Evolutionary conservation across 2,797 vertebrate species (phyloP), one percentile per base, ranked within the genome.

Genomic region (Pteronotus mesoamericanus): DNA sequence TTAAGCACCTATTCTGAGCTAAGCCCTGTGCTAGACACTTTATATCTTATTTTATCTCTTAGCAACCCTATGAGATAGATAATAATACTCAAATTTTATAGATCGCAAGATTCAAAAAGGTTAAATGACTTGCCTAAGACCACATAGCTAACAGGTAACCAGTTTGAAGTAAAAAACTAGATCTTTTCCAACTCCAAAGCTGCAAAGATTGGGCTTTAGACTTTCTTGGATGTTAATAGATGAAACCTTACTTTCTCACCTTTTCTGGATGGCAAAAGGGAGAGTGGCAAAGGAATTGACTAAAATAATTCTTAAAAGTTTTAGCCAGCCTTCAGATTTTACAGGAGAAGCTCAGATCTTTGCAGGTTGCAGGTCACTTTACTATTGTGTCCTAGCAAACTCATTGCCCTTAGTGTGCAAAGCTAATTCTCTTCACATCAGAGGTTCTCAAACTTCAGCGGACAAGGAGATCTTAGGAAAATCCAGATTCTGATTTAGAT

Each of bases 21-120:
- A 53, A 34, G 21, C 16, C 51, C 26, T 87, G 24, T 57, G 29
- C 55, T 78, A 59, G n/a, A 71, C 26, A 78, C n/a, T 59, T 61
- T 74, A 46, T 9, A 29, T 91, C 89, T 93, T 69, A 72, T 68
- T 84, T 93, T 46, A 2, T 64, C 37, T 90, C 39, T 78, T 86
- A 78, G 34, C 19, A 85, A 29, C 66, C 15, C 37, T 86, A 15
- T 75, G 22, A 91, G 26, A 39, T 72, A 72, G 8, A 48, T 86
- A 86, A 59, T 86, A 93, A 51, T 55, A 89, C 37, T 64, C 39
- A 74, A 46, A 53, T 95, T 91, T 91, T 87, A 61, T 12, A 80
- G 51, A 61, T 94, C 46, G 72, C 29, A 61, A 80, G 22, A 78
- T 61, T 80, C 14, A 55, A 26, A 95, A 80, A 79, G 69, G 19